phyloP scores from a whole-genome alignment of 2,797 vertebrate species.

The Hapalemur alaotrensis region DNA sequence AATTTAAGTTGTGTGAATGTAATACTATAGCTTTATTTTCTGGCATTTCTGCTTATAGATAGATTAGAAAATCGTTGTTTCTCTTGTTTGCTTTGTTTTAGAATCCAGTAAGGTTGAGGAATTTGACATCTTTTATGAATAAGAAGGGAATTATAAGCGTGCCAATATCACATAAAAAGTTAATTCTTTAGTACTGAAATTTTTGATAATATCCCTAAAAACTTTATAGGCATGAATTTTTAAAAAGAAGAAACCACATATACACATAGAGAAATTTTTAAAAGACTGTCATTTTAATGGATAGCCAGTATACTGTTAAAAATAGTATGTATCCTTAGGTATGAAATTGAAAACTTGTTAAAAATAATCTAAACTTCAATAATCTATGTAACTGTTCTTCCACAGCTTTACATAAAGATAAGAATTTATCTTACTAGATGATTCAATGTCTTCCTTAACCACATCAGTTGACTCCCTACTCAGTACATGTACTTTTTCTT shows the following conservation, averaged over 20 bases:
- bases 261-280: not conserved
- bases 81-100: conserved; percentile 33
- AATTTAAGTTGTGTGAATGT: not conserved
- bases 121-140: not conserved
- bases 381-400: not conserved
- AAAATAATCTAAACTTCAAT: not conserved
- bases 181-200: not conserved
- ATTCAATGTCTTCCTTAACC: rapidly evolving
- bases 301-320: not conserved
- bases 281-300: not conserved
- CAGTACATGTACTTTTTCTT: not conserved
- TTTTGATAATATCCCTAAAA: conserved; percentile 18
- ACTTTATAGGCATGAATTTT: not conserved
- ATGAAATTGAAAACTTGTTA: not conserved
- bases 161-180: not conserved
- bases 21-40: not conserved
- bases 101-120: not conserved
- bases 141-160: not conserved
- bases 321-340: not conserved
- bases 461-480: not conserved
- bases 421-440: not conserved
- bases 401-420: not conserved
- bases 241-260: not conserved
- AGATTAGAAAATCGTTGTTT: not conserved
- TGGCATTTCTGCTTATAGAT: not conserved